Base-by-base conservation (phyloP, 2,888 invertebrate species). In the Copidosoma aretas region DNA sequence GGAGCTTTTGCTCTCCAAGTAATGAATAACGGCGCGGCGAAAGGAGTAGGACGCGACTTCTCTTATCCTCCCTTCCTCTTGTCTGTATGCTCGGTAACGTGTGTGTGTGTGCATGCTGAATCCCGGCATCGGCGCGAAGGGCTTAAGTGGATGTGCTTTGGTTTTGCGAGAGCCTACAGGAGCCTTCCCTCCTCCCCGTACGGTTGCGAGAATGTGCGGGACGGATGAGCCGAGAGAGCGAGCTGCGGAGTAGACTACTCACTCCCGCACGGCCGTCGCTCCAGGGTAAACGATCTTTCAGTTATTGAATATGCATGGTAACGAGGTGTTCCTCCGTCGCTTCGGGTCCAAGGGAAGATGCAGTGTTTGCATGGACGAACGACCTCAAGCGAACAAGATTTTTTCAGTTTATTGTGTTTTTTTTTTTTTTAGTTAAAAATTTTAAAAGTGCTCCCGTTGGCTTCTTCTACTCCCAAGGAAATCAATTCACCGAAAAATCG, bases 141-240 rank as follows among this genome's bases (percentile, higher is more conserved):
- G 22, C 60, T 62, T 52, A 71, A 71, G 67, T 71, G 65, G 49
- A 67, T 67, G 64, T 71, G 66, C 64, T 64, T 67, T 64, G 64
- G 67, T 64, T 71, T 64, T 17, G 60, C 39, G 19, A 43, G 22
- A 56, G 67, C 54, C 62, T 71, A 32, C 32, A 8, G 8, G 32
- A 32, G 3, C 32, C 32, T 32, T 8, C 4, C 32, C 32, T 5
- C 32, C n/a, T n/a, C n/a, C n/a, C 8, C 4, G 32, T 32, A 32
- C 8, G 32, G 4, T 32, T 32, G 3, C 32, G 32, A 32, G 32
- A 32, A 32, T 32, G 32, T 8, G 32, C 8, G 32, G 8, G 32
- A 32, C 32, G 32, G 32, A 32, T 32, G 32, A 32, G 8, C 32
- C 4, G 8, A 32, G 32, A 32, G 32, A 32, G 32, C 32, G 8